Conservation (phyloP, 2,113 vertebrate species). For the Podarcis muralis region DNA sequence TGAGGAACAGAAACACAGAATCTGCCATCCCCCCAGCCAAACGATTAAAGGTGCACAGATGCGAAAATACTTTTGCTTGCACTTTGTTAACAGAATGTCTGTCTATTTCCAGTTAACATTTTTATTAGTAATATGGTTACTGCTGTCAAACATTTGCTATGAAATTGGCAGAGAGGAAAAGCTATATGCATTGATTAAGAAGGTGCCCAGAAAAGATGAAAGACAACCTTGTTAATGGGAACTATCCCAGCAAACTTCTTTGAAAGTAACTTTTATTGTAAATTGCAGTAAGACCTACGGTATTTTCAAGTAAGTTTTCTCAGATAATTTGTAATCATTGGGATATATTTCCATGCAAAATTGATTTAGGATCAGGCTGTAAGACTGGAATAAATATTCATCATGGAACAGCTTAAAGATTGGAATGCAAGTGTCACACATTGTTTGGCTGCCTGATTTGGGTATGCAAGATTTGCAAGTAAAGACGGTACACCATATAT, state of each 20-base stretch:
- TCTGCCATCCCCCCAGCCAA: constrained; percentile 86
- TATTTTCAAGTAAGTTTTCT: too few relatives aligned
- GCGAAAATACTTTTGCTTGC: constrained; percentile 18
- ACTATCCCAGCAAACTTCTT: not conserved
- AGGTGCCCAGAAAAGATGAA: not conserved
- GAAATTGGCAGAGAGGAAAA: constrained; percentile 16
- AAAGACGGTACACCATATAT: not conserved
- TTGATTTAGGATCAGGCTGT: not conserved
- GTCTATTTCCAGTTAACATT: constrained; percentile 30
- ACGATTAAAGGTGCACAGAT: constrained; percentile 84
- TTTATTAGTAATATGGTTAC: constrained; percentile 19
- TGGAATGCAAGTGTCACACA: not conserved
- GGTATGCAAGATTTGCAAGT: not conserved
- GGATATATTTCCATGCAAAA: not conserved
- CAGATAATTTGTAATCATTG: not conserved
- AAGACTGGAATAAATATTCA: not conserved
- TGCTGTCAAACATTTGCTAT: not conserved
- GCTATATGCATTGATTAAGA: not conserved
- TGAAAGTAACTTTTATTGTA: not conserved
- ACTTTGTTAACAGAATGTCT: constrained; percentile 25
- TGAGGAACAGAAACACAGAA: constrained; percentile 84
- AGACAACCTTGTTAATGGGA: not conserved
- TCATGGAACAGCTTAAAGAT: not conserved
- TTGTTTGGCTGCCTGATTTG: not conserved
- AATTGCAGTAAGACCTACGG: too few relatives aligned